A percentile compares a stretch with the other conserved stretches of the same genome.
These are phyloP conservation scores for Pseudolaguvia tuberculata DNA, from an alignment of 2,113 vertebrate genomes.

Conservation along the genomic window DNA sequence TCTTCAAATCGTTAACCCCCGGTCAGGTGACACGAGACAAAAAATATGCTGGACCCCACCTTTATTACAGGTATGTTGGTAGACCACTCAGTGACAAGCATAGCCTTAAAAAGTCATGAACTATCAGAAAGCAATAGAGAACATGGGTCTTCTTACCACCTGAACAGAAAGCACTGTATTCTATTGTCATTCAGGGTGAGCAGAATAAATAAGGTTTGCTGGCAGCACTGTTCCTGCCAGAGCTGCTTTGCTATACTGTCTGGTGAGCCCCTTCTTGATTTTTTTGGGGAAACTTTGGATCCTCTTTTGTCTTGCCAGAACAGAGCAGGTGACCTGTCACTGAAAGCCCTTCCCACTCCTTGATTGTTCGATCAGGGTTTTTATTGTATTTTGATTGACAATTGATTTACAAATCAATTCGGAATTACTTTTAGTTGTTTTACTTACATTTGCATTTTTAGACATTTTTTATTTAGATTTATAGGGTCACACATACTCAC, in stretches of 20 bases:
- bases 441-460: not conserved
- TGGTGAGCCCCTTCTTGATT: conserved; percentile 40
- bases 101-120: not conserved
- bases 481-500: too few relatives aligned
- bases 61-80: conserved; percentile 1
- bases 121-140: not conserved
- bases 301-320: conserved; percentile 4
- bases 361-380: conserved; percentile 15
- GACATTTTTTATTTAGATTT: not conserved
- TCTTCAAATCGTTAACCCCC: not conserved
- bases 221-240: conserved; percentile 29
- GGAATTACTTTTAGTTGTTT: not conserved
- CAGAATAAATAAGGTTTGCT: conserved; percentile 20
- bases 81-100: not conserved
- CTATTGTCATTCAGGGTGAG: conserved; percentile 29
- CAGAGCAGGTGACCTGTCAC: not conserved
- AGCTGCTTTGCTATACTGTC: conserved; percentile 25
- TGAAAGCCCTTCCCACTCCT: conserved; percentile 3
- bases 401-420: conserved; percentile 34
- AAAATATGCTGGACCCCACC: not conserved
- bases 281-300: conserved; percentile 40
- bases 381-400: not conserved
- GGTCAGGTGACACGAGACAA: conserved; percentile 5
- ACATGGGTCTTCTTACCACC: not conserved
- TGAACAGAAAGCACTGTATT: conserved; percentile 6